These are phyloP conservation scores for Oikopleura dioica DNA, from an alignment of 23 tunicate species.

Conservation along the genomic window DNA sequence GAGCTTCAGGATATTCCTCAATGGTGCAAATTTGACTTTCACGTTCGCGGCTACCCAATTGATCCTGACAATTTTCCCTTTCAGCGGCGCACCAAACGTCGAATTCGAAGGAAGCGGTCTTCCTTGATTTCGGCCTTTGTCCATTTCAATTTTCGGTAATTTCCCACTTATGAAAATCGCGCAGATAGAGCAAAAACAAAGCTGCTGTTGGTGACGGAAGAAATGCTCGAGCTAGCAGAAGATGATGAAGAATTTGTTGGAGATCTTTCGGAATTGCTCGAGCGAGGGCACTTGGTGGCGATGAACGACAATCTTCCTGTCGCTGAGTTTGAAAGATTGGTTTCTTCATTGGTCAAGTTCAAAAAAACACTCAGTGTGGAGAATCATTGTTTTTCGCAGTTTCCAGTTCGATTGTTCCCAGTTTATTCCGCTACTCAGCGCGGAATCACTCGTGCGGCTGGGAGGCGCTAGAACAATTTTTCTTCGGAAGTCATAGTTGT, in stretches of 20 bases:
- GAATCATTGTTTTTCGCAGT: too few relatives aligned
- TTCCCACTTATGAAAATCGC: too few relatives aligned
- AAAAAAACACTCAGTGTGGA: too few relatives aligned
- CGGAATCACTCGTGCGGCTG: too few relatives aligned
- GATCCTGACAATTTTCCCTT: neutral
- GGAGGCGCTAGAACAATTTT: too few relatives aligned
- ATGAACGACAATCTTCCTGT: neutral
- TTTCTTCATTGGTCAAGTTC: too few relatives aligned
- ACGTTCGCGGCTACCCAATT: neutral
- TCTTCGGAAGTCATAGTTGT: too few relatives aligned
- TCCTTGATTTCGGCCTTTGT: too few relatives aligned
- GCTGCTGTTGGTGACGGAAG: neutral
- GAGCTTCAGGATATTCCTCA: neutral
- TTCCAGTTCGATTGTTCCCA: too few relatives aligned
- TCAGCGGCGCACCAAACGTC: neutral
- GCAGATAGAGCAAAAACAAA: constrained; percentile 14
- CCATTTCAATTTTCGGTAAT: too few relatives aligned
- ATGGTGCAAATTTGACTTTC: neutral
- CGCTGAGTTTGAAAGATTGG: neutral
- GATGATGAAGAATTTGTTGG: neutral
- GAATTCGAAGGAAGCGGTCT: constrained; percentile 13
- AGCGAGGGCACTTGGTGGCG: neutral
- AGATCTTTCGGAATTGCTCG: neutral
- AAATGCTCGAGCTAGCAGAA: neutral
- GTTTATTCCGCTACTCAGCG: too few relatives aligned